These are phyloP conservation scores for Galaxias olidus DNA, from an alignment of 2,797 vertebrate species.

Conservation along the genomic window DNA sequence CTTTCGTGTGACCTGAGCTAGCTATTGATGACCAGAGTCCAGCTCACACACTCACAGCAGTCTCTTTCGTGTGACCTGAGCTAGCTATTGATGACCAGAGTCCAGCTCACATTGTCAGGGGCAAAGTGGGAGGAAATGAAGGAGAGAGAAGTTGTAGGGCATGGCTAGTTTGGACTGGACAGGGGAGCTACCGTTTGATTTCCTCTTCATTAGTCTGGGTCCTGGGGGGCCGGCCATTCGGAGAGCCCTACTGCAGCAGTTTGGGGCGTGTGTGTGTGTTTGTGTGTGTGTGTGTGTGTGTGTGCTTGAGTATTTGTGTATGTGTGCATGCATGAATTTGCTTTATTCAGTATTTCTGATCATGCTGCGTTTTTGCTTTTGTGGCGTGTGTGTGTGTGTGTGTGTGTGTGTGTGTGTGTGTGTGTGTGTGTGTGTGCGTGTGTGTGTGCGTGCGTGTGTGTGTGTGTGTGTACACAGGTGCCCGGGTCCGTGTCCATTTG, in stretches of 20 bases:
- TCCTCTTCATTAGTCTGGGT: constrained; percentile 49
- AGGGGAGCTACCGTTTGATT: constrained; percentile 49
- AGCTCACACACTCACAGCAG: too few species aligned
- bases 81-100: not conserved
- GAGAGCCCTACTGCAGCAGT: constrained; percentile 6
- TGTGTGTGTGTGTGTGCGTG: constrained; percentile 17
- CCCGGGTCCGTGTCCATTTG: not conserved
- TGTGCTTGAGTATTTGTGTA: not conserved
- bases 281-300: constrained; percentile 17
- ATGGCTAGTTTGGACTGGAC: not conserved
- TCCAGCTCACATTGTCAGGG: not conserved
- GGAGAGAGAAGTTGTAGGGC: too few species aligned
- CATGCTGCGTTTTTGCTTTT: not conserved
- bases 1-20: too few species aligned
- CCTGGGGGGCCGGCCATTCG: constrained; percentile 28
- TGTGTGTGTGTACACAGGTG: not conserved
- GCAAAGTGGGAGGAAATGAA: not conserved
- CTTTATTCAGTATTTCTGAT: constrained; percentile 29
- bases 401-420: not conserved
- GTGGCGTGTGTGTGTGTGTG: constrained; percentile 20
- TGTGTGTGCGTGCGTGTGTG: not conserved
- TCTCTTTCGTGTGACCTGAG: too few species aligned
- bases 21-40: too few species aligned
- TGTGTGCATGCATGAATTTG: constrained; percentile 26
- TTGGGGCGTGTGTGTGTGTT: not conserved